These are phyloP conservation scores for Agrotis exclamationis DNA, from an alignment of 2,888 invertebrate species.

Conservation along the genomic window DNA sequence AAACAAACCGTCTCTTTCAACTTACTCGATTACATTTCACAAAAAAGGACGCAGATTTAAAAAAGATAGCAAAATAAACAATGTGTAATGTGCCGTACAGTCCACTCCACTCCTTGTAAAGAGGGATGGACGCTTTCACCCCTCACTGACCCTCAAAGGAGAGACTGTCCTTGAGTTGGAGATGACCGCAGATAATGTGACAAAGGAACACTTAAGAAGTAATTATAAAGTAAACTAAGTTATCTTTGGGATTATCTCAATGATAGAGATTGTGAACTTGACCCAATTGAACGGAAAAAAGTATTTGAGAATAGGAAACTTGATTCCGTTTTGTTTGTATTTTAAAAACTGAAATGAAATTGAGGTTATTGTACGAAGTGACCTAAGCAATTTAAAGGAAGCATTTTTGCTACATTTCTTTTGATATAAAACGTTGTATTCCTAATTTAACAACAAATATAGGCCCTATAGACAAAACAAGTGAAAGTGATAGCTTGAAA, in stretches of 20 bases:
- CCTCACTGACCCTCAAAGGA: slow-evolving; percentile 71
- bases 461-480: too few relatives aligned
- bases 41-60: slow-evolving; percentile 53
- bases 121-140: slow-evolving; percentile 72
- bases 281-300: slow-evolving; percentile 2
- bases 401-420: neutral
- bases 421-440: neutral
- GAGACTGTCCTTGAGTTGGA: slow-evolving; percentile 31
- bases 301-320: neutral
- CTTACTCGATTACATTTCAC: slow-evolving; percentile 46
- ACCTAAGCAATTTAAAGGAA: neutral
- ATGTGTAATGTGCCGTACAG: slow-evolving; percentile 71
- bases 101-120: slow-evolving; percentile 57
- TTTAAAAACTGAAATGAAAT: neutral
- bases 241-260: slow-evolving; percentile 3
- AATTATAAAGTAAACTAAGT: slow-evolving; percentile 25
- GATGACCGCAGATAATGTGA: slow-evolving; percentile 50
- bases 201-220: slow-evolving; percentile 39
- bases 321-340: neutral
- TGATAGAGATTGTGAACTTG: neutral
- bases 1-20: slow-evolving; percentile 27
- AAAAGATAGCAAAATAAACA: slow-evolving; percentile 71
- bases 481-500: too few relatives aligned
- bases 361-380: neutral
- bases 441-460: too few relatives aligned